These are phyloP conservation scores for Daboia siamensis DNA, from an alignment of 2,113 vertebrate genomes.

Conservation along the genomic window DNA sequence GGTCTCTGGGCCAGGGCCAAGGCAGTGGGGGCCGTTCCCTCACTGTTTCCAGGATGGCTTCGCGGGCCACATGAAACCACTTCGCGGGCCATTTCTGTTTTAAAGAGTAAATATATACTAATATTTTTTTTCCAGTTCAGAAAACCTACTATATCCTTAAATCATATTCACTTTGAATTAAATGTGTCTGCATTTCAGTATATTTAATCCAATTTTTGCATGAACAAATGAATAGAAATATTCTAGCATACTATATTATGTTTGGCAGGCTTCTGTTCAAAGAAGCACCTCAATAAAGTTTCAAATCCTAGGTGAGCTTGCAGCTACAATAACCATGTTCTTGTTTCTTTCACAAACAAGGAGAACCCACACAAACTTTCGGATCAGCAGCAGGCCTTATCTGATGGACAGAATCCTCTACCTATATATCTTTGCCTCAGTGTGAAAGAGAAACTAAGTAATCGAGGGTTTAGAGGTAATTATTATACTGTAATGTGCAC, in stretches of 20 bases:
- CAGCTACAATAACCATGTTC: conserved; percentile 22
- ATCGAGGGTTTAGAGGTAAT: conserved; percentile 76
- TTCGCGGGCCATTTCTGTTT: no score
- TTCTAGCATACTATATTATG: background rate
- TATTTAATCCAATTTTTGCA: background rate
- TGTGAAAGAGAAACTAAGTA: conserved; percentile 76
- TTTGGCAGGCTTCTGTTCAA: background rate
- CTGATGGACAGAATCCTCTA: conserved; percentile 78
- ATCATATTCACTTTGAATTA: background rate
- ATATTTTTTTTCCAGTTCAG: background rate
- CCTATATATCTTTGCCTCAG: conserved; percentile 84
- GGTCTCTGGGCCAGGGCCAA: no score
- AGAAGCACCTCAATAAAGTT: background rate
- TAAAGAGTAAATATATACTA: background rate
- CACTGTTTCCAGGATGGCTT: no score
- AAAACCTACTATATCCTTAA: background rate
- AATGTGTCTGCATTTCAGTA: background rate
- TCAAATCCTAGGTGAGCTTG: background rate
- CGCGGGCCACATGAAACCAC: no score
- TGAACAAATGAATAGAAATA: background rate
- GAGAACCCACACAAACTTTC: conserved; percentile 71
- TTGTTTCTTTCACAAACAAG: conserved; percentile 65
- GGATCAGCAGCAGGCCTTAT: conserved; percentile 76
- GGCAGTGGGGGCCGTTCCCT: no score
- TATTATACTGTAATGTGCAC: background rate